Base-by-base conservation (phyloP, 2,113 vertebrate genomes). In the Lamprotornis superbus region DNA sequence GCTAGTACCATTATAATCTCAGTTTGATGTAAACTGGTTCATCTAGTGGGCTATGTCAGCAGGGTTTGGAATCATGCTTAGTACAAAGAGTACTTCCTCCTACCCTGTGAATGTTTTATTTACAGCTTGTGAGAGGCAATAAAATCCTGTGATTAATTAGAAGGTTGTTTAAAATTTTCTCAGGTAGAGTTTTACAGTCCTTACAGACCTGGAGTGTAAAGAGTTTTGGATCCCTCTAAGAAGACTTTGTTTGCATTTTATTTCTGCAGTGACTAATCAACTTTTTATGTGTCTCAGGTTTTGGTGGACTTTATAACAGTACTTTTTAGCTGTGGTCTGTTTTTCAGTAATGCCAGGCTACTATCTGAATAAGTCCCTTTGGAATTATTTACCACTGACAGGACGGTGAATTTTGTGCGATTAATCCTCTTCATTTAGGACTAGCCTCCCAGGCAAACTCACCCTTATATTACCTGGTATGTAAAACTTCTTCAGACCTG, bases 141-240 rank as follows among this genome's bases (percentile, higher is more conserved):
- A 96, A 97, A 95, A 75, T 83, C 39, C 53, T 87, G 57, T 27
- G 59, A 93, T 96, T 93, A 96, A 96, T 97, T 96, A 94, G 82
- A 96, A 96, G 67, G 94, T 95, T 84, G 53, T 90, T 92, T 95
- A 90, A 89, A 92, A 91, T 96, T 96, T 96, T 97, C 83, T 95
- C 94, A 68, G 91, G 80, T 75, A 95, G 68, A 79, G 49, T 94
- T 97, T 97, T 97, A 97, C n/a, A 15, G 86, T 35, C 55, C 61
- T 91, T 90, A 11, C 47, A 91, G 92, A 94, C 73, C 55, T 65
- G 74, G 75, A 95, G 24, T 44, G 4, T 93, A 89, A 96, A 89
- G 79, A 81, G 94, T 93, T 96, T 69, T 92, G 71, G 75, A 91
- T 95, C 67, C 76, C 55, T 95, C 55, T 96, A 70, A 96, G 95